phyloP scores from a whole-genome alignment of 2,113 vertebrate species.

The Nothoprocta perdicaria region DNA sequence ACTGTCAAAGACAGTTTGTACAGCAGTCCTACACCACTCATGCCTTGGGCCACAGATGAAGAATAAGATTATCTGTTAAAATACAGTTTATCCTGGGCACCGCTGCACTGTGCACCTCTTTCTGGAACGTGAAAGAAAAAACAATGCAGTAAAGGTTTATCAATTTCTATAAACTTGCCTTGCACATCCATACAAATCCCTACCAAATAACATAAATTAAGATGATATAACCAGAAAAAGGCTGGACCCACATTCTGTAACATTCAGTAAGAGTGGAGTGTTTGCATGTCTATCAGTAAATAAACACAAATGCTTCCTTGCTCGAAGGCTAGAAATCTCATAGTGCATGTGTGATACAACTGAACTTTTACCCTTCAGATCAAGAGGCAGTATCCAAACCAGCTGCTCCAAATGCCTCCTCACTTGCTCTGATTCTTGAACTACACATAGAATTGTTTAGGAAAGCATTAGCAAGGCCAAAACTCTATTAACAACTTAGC shows the following conservation, averaged over 20 bases:
- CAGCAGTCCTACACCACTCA: too few relatives aligned
- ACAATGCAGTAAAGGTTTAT: background rate
- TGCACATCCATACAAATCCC: background rate
- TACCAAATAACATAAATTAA: background rate
- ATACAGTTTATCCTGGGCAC: too few relatives aligned
- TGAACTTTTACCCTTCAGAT: background rate
- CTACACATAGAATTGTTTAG: background rate
- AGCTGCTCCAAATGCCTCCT: background rate
- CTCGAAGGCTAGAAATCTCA: rapidly evolving
- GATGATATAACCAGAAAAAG: rapidly evolving
- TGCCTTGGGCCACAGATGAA: too few relatives aligned
- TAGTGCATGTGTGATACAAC: too few relatives aligned
- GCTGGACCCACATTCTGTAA: rapidly evolving
- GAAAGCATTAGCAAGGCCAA: background rate
- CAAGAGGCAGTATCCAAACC: background rate
- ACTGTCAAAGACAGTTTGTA: too few relatives aligned
- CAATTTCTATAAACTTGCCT: background rate
- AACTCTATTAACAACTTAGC: background rate
- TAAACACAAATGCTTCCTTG: background rate
- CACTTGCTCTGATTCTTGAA: background rate
- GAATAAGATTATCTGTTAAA: too few relatives aligned
- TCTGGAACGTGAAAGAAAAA: too few relatives aligned
- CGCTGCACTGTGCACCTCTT: background rate
- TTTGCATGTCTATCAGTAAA: rapidly evolving
- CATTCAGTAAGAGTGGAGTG: rapidly evolving